Conservation (phyloP, 2,797 vertebrate genomes). For the Pogonophryne albipinna region DNA sequence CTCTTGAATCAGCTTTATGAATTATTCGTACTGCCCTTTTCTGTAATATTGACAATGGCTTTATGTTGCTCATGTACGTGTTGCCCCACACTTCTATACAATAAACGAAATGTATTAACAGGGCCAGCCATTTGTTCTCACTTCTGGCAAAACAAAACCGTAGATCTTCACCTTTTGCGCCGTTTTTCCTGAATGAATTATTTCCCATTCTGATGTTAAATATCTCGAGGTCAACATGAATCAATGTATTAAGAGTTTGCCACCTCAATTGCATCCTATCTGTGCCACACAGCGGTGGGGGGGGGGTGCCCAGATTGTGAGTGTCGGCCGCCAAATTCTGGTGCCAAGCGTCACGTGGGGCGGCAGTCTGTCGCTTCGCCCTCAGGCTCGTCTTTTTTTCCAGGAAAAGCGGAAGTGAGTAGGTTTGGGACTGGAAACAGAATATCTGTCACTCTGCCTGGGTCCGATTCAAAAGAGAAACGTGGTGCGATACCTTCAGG, state of each 20-base stretch:
- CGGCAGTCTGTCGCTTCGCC: constrained; percentile 76
- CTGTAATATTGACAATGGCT: too few species aligned
- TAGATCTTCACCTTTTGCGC: too few species aligned
- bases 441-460: constrained; percentile 4
- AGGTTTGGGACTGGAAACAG: constrained; percentile 28
- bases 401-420: constrained; percentile 40
- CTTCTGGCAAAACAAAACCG: too few species aligned
- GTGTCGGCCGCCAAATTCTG: constrained; percentile 60
- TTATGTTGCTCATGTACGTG: too few species aligned
- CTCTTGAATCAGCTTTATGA: too few species aligned
- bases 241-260: constrained; percentile 62
- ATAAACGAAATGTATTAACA: neutral
- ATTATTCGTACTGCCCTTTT: too few species aligned
- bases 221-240: constrained; percentile 60
- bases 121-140: constrained; percentile 4
- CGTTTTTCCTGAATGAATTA: constrained; percentile 51
- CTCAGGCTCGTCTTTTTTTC: constrained; percentile 49
- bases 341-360: constrained; percentile 71
- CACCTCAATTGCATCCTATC: constrained; percentile 67
- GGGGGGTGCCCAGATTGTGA: constrained; percentile 74
- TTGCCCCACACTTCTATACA: too few species aligned
- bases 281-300: constrained; percentile 50
- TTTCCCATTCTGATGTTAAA: constrained; percentile 47
- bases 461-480: constrained; percentile 27
- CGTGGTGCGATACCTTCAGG: constrained; percentile 16